Conservation (phyloP, 2,113 vertebrate genomes). For the Holacanthus passer region DNA sequence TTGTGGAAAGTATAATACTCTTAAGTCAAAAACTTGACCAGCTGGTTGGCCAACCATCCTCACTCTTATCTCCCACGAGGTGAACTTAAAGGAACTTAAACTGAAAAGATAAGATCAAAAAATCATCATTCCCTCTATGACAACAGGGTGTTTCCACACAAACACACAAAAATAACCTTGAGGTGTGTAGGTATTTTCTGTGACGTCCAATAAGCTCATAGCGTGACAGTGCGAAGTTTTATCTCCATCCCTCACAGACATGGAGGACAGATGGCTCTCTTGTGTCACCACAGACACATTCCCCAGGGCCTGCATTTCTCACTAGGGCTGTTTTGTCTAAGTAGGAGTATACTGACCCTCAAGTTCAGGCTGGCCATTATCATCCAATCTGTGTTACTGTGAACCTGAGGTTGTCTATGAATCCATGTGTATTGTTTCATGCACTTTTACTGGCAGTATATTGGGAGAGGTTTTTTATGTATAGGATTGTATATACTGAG, state of each 20-base stretch:
- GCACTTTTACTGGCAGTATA: not conserved
- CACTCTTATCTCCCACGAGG: not conserved
- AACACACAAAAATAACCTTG: slow-evolving; percentile 11
- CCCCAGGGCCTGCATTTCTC: slow-evolving; percentile 18
- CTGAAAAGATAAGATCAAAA: slow-evolving; percentile 17
- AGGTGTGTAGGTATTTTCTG: slow-evolving; percentile 28
- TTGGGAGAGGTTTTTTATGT: not conserved
- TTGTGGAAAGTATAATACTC: not conserved
- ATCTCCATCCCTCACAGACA: slow-evolving; percentile 33
- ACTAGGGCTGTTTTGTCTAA: not conserved
- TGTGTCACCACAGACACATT: slow-evolving; percentile 37
- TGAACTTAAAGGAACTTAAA: not conserved
- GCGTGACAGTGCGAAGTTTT: slow-evolving; percentile 24
- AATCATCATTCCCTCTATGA: not conserved
- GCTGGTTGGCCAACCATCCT: not conserved
- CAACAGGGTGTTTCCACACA: not conserved
- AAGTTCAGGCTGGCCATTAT: not conserved
- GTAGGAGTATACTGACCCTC: slow-evolving; percentile 17
- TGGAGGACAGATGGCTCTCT: slow-evolving; percentile 18
- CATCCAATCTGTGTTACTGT: slow-evolving; percentile 9
- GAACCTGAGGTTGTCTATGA: not conserved
- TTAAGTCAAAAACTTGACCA: slow-evolving; percentile 8
- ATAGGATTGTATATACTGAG: too few relatives aligned
- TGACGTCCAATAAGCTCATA: slow-evolving; percentile 37
- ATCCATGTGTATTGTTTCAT: slow-evolving; percentile 8